Base-by-base conservation (phyloP, 2,797 vertebrate genomes). In the Sparidentex hasta region DNA sequence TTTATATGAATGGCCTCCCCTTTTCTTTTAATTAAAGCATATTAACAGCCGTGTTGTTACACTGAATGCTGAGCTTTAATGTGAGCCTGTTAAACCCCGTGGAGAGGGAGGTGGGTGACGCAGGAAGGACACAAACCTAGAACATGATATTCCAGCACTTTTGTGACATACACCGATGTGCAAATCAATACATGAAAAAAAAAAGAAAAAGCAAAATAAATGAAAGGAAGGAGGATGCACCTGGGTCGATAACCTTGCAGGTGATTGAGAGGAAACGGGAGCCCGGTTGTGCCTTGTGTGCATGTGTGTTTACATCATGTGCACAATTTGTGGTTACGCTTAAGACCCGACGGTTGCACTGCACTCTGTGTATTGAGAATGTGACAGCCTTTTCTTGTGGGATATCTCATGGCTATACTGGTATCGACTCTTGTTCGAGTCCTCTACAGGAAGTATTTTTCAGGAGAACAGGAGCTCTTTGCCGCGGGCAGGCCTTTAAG, bases 181-280 rank as follows among this genome's bases (percentile, higher is more conserved):
- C 9, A n/a, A 93, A 94, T 95, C 92, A 90, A 94, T 94, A 94
- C 3, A 58, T 70, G 85, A 13, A 79, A 86, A 78, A 64, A 88
- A 78, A 84, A 13, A 79, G 85, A 78, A 64, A 88, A 78, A 84
- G 63, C 23, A 3, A 89, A 89, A 91, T 71, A 89, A 91, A 93
- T 90, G 88, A 89, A 91, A 91, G 88, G 84, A 90, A 89, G 87
- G 80, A 87, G 65, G 78, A 76, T 68, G 84, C 74, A 91, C 82
- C 80, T 90, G 76, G 89, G 82, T 95, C 93, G 73, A 94, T 94
- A 87, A n/a, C 76, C 78, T 71, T 69, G 76, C 85, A 93, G 88
- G 93, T 92, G 93, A 91, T 90, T 82, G 83, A 91, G 87, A 80
- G 85, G 86, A 90, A 90, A 90, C 78, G 25, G 58, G 82, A 92